Evolutionary conservation across 2,113 vertebrate species (phyloP).

Genomic region (Triplophysa siluroides): DNA sequence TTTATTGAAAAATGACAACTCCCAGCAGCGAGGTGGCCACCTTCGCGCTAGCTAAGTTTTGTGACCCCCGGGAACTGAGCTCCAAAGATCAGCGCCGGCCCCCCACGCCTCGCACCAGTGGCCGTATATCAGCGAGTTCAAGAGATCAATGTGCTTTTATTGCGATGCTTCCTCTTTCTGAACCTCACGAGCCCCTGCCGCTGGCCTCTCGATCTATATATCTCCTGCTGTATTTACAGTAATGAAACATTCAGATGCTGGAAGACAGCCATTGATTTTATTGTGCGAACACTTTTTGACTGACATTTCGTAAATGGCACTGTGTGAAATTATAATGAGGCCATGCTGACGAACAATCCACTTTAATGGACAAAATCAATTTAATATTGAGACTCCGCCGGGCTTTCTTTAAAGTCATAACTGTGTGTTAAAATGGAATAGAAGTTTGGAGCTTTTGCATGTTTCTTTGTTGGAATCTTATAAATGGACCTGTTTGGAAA

Average conservation of each 20-base stretch:
- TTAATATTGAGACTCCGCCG: conserved; percentile 60
- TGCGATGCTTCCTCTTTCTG: conserved; percentile 54
- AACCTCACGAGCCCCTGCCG: conserved; percentile 65
- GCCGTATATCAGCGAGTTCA: conserved; percentile 62
- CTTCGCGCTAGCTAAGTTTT: too few relatives aligned
- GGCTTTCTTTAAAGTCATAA: conserved; percentile 45
- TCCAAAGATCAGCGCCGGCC: conserved; percentile 55
- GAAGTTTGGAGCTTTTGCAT: conserved; percentile 14
- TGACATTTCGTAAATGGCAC: conserved; percentile 76
- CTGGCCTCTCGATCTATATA: conserved; percentile 70
- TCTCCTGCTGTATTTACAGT: conserved; percentile 77
- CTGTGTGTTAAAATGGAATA: not conserved
- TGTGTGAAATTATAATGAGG: conserved; percentile 72
- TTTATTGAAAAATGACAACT: conserved; percentile 68
- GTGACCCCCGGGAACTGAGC: conserved; percentile 62
- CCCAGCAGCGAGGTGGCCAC: conserved; percentile 64
- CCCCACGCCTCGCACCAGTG: conserved; percentile 55
- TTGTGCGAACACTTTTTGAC: conserved; percentile 71
- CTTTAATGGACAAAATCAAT: conserved; percentile 69
- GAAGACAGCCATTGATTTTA: conserved; percentile 73
- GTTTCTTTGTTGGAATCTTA: not conserved
- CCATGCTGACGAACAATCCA: conserved; percentile 69
- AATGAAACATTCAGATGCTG: conserved; percentile 74
- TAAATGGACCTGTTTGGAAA: conserved; percentile 17
- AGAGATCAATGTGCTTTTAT: conserved; percentile 75